Base-by-base conservation (phyloP, 2,888 invertebrate genomes). In the Nephrotoma flavescens region DNA sequence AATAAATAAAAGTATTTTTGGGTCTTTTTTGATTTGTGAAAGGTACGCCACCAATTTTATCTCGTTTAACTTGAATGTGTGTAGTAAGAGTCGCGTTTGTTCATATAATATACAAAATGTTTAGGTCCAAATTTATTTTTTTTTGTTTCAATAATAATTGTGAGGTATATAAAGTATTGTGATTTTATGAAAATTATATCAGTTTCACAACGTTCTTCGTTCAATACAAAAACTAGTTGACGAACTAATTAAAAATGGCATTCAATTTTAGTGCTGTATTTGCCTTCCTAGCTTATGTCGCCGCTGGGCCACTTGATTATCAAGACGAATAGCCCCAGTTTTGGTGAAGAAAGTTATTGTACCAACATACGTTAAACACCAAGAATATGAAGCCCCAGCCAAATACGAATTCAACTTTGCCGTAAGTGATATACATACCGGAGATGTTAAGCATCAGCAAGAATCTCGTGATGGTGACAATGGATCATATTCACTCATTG, bases 391-490 rank as follows among this genome's bases (percentile, higher is more conserved):
- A 15, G 91, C 92, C 0, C 92, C 93, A 41, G 92, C 92, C n/a
- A 91, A 92, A 71, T 93, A 93, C 88, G 92, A 92, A 87, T 93
- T 92, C 89, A 90, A 91, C 57, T 93, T 93, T 88, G 91, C 91
- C n/a, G 92, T 93, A 41, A 91, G 90, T 87, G 93, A 93, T 88
- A 92, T 92, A 12, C 92, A 92, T 88, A 93, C 93, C 88, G 93
- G 93, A 15, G 93, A 93, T 89, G 89, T 91, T 88, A 91, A 92
- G 88, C 89, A 88, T 88, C 93, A 93, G 89, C 91, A 92, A 83
- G 93, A 93, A 90, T 90, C 92, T 1, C 92, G 93, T 87, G 91
- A 92, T 88, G 93, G 93, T 71, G 93, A 93, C 88, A 90, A 91
- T 86, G 93, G 93, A 11, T 92, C 92, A 89, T 93, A 93, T 89